These are phyloP conservation scores for Exephanes ischioxanthus DNA, from an alignment of 2,888 invertebrate genomes.

Conservation along the genomic window DNA sequence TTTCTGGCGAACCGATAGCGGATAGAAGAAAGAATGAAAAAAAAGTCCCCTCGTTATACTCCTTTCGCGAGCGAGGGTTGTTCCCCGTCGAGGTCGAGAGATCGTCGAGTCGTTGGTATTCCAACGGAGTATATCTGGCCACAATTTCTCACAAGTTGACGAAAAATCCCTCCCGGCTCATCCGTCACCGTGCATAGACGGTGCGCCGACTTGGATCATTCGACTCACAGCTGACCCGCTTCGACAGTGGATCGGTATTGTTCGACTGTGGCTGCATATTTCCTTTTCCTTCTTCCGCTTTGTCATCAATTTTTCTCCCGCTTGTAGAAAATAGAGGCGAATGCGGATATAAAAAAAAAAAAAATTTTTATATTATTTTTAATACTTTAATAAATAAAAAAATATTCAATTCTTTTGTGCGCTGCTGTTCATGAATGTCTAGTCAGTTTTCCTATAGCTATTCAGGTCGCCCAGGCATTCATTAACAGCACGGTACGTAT, in stretches of 20 bases:
- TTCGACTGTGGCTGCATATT: not conserved
- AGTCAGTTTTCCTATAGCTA: no score
- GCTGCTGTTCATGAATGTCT: no score
- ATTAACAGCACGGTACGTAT: no score
- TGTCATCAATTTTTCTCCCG: not conserved
- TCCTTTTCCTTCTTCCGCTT: no score
- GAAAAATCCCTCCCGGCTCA: constrained; percentile 15
- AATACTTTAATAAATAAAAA: no score
- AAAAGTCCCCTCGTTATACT: constrained; percentile 35
- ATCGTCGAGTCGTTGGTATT: constrained; percentile 4
- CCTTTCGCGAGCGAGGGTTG: constrained; percentile 6
- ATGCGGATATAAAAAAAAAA: not conserved
- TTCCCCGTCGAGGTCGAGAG: constrained; percentile 19
- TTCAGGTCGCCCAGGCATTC: no score
- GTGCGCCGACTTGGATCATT: not conserved
- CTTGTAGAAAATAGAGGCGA: not conserved
- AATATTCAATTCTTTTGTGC: no score
- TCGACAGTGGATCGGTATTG: constrained; percentile 6
- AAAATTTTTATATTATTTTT: no score
- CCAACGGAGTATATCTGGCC: not conserved
- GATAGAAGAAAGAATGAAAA: not conserved
- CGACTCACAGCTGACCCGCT: not conserved
- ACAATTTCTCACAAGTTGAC: constrained; percentile 17
- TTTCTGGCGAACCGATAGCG: constrained; percentile 31
- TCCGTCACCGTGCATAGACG: not conserved